Base-by-base conservation (phyloP, 2,113 vertebrate species). In the Crotalus helleri region DNA sequence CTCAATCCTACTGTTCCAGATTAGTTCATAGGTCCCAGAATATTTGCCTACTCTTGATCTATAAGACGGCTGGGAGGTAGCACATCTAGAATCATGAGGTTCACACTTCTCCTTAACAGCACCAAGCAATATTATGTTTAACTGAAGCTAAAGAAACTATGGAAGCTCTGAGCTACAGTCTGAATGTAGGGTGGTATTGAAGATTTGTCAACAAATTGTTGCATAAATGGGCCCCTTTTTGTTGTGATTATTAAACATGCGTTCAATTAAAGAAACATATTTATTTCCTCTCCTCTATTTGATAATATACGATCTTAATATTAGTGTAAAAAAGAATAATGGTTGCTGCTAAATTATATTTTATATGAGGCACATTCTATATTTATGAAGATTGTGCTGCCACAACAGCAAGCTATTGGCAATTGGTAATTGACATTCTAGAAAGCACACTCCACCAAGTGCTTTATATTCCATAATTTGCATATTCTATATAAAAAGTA, bases 401-500 rank as follows among this genome's bases (percentile, higher is more conserved):
- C 61, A 26, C 24, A 33, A 69, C 19, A 88, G 58, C 46, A 61
- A 17, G n/a, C 39, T 49, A 39, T 39, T 81, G 26, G 23, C 55
- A 39, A 44, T 24, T 91, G 81, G 81, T 59, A 59, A 91, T 91
- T 86, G 81, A 87, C 81, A 59, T 91, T 93, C 74, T 24, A 57
- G 81, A 39, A 61, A 61, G 29, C 74, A 85, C 54, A 49, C 57
- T 26, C 44, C 6, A 33, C 58, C 24, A 1, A 51, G 57, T 39
- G 44, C 92, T 93, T 93, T 90, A 55, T 85, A 86, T 59, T 15
- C n/a, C 21, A 39, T 13, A 51, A 93, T 93, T 90, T 93, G 74
- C 92, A 86, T 90, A 86, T 24, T 57, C 88, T 90, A 44, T 85
- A 29, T 39, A 58, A 90, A 87, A 93, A 44, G 29, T 61, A 90